Conservation (phyloP, 2,113 vertebrate species). For the Bubo scandiacus region DNA sequence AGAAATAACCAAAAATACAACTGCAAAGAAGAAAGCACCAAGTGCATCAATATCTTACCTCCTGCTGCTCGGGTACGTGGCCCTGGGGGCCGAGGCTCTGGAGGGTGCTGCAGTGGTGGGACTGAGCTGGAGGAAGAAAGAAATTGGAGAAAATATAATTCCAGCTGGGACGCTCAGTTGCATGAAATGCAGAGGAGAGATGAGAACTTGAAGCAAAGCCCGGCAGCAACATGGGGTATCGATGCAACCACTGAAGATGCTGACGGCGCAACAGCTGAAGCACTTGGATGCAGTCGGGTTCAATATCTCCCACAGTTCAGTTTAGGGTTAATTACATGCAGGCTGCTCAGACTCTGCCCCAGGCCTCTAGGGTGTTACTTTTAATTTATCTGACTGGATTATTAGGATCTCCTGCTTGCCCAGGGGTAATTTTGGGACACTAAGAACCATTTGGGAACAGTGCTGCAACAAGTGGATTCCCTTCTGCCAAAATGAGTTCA, state of each 20-base stretch:
- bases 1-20: neutral
- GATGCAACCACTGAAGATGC: neutral
- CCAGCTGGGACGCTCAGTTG: neutral
- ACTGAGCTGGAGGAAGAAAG: neutral
- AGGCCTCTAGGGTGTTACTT: neutral
- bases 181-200: neutral
- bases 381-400: neutral
- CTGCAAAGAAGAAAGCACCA: neutral
- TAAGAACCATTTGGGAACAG: neutral
- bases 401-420: neutral
- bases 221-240: accelerated
- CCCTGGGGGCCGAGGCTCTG: neutral
- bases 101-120: neutral
- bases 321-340: neutral
- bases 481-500: neutral
- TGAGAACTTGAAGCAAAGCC: neutral
- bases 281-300: neutral
- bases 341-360: neutral
- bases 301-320: neutral
- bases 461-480: neutral
- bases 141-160: neutral
- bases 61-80: accelerated
- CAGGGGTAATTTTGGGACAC: neutral
- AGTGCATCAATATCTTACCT: neutral
- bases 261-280: neutral